Percentiles rank a stretch among this genome's conserved stretches.
Conservation (phyloP, 2,113 vertebrate genomes). For the Ammodytes dubius region DNA sequence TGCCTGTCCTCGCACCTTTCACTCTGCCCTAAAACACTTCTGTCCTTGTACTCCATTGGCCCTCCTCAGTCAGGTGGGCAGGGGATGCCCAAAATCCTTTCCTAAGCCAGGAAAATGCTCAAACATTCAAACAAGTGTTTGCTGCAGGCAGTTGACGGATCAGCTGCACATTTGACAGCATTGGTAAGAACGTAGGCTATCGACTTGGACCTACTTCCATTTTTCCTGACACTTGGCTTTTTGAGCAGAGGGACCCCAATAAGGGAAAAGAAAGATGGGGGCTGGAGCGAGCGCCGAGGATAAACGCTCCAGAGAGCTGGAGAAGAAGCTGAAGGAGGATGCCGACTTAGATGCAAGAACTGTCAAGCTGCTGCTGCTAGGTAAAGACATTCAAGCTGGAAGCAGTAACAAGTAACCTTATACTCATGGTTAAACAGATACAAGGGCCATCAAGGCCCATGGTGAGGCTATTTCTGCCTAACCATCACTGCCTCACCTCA, state of each 20-base stretch:
- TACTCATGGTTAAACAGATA: slow-evolving; percentile 8
- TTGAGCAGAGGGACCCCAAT: slow-evolving; percentile 63
- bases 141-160: slow-evolving; percentile 64
- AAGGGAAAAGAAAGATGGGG: slow-evolving; percentile 87
- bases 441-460: slow-evolving; percentile 3
- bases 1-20: slow-evolving; percentile 59
- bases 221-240: slow-evolving; percentile 66
- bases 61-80: slow-evolving; percentile 72
- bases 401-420: slow-evolving; percentile 2
- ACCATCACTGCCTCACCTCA: background rate
- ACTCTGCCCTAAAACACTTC: slow-evolving; percentile 71
- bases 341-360: slow-evolving; percentile 96
- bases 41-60: slow-evolving; percentile 91
- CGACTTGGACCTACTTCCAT: slow-evolving; percentile 66
- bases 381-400: slow-evolving; percentile 81
- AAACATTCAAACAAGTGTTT: slow-evolving; percentile 54
- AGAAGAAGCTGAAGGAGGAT: slow-evolving; percentile 98
- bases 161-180: slow-evolving; percentile 62
- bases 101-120: slow-evolving; percentile 78
- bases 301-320: slow-evolving; percentile 95
- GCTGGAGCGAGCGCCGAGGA: slow-evolving; percentile 96
- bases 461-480: slow-evolving; percentile 13
- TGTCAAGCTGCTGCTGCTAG: slow-evolving; percentile 97
- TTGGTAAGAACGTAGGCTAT: slow-evolving; percentile 54
- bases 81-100: slow-evolving; percentile 83